Base-by-base conservation (phyloP, 2,797 vertebrate genomes). In the Takifugu rubripes region DNA sequence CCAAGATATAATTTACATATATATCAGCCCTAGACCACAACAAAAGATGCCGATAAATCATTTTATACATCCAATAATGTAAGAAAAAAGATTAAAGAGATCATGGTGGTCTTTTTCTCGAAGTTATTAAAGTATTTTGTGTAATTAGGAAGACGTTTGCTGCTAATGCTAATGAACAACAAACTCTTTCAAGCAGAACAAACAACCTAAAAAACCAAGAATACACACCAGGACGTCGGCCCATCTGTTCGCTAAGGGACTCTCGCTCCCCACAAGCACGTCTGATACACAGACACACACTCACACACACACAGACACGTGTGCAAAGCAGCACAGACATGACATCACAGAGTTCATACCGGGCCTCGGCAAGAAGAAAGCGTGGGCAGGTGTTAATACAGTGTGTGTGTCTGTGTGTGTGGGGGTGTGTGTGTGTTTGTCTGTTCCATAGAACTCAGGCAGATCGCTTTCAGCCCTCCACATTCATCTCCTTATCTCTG, bases 181-280 rank as follows among this genome's bases (percentile, higher is more conserved):
- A 78, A 82, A 80, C 44, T 75, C 65, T 58, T 68, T 77, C 68
- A 77, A 75, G 70, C 84, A 79, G 79, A 84, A 85, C 79, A 85
- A 85, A 87, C 74, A 84, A 72, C 63, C 62, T 63, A 47, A 61
- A 74, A 75, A 79, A 68, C 67, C 74, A 72, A 69, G 48, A 49
- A 26, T 46, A 25, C 52, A 25, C 51, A 77, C 59, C 76, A 85
- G 73, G 77, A 84, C 59, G 54, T 56, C 11, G 56, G 64, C 77
- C 84, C 85, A 83, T 86, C 84, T 87, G 86, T 83, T 84, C 75
- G 71, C 62, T 62, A 2, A 71, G 65, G 54, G 70, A 70, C 52
- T 74, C 58, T 61, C 59, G 31, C 60, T 76, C 62, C 68, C 31
- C 54, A 60, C 52, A 25, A 17, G 24, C 3, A 21, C 9, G 47